Conservation (phyloP, 2,888 invertebrate species). For the Drosophila prostipennis region DNA sequence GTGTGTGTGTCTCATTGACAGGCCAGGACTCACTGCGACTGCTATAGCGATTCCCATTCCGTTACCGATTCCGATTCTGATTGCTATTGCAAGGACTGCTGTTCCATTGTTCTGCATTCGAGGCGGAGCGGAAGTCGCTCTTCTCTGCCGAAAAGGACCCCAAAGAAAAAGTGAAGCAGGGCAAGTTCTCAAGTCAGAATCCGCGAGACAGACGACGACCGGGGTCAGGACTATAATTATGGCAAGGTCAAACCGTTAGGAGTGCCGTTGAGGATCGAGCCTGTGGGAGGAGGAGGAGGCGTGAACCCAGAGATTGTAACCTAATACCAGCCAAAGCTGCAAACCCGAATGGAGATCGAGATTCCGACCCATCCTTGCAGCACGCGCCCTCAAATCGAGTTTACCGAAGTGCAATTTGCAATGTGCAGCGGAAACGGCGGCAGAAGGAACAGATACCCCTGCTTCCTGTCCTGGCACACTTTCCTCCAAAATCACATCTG, state of each 20-base stretch:
- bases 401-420: slow-evolving; percentile 55
- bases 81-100: slow-evolving; percentile 34
- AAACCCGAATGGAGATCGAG: slow-evolving; percentile 31
- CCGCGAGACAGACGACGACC: slow-evolving; percentile 49
- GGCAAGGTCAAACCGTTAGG: slow-evolving; percentile 67
- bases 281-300: slow-evolving; percentile 31
- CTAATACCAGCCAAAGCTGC: slow-evolving; percentile 70
- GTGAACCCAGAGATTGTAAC: slow-evolving; percentile 59
- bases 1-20: slow-evolving; percentile 73
- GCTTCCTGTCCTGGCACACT: slow-evolving; percentile 51
- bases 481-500: slow-evolving; percentile 53
- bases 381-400: slow-evolving; percentile 58
- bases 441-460: slow-evolving; percentile 11
- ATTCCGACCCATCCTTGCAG: slow-evolving; percentile 15
- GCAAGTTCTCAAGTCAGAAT: slow-evolving; percentile 71
- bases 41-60: slow-evolving; percentile 31
- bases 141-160: slow-evolving; percentile 57
- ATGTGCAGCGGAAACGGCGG: slow-evolving; percentile 63
- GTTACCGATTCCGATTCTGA: slow-evolving; percentile 16
- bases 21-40: slow-evolving; percentile 52
- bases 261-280: slow-evolving; percentile 8
- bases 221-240: slow-evolving; percentile 70
- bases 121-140: slow-evolving; percentile 68
- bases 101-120: slow-evolving; percentile 47
- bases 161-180: slow-evolving; percentile 29